These are phyloP conservation scores for Pseudoatta argentina DNA, from an alignment of 1,140 invertebrate species.

Conservation along the genomic window DNA sequence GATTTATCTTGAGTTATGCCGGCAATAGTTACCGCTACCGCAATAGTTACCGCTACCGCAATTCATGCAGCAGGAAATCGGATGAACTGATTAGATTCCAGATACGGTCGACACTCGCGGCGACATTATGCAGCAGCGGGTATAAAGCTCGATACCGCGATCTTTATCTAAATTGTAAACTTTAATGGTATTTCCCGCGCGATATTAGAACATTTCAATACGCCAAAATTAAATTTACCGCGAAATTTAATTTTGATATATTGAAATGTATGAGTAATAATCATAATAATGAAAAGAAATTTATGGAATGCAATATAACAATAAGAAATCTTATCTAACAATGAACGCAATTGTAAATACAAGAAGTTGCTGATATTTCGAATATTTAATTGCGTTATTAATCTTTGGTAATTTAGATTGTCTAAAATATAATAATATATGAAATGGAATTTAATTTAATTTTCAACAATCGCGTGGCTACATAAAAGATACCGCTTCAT, in stretches of 20 bases:
- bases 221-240: not conserved
- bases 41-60: constrained; percentile 43
- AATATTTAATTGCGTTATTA: not conserved
- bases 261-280: too few species aligned
- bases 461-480: not conserved
- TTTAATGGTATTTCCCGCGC: constrained; percentile 20
- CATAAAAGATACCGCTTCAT: not conserved
- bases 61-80: constrained; percentile 58
- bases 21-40: constrained; percentile 32
- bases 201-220: constrained; percentile 3
- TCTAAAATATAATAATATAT: not conserved
- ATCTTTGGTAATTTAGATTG: not conserved
- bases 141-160: constrained; percentile 32
- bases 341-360: not conserved
- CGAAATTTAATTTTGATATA: not conserved
- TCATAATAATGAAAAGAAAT: not conserved
- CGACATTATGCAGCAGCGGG: constrained; percentile 20
- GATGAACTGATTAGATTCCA: constrained; percentile 47
- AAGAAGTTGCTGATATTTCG: not conserved
- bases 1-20: constrained; percentile 40
- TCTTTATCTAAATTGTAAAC: constrained; percentile 53
- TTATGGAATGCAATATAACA: not conserved
- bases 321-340: not conserved
- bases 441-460: not conserved
- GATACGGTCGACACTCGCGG: constrained; percentile 40